Conservation (phyloP, 2,113 vertebrate species). For the Oophaga pumilio region DNA sequence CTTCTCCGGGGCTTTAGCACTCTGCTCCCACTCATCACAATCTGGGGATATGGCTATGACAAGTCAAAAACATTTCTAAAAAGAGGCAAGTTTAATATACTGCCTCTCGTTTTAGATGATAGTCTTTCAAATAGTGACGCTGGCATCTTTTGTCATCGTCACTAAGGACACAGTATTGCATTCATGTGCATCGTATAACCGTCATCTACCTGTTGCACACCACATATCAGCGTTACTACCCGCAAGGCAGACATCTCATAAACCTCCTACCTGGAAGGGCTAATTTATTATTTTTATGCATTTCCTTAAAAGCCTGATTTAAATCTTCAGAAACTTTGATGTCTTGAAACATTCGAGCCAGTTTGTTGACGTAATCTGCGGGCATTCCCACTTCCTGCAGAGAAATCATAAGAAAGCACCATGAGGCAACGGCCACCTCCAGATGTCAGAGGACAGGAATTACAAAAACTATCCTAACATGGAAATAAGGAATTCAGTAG, state of each 20-base stretch:
- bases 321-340: conserved; percentile 99
- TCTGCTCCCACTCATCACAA: too few relatives aligned
- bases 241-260: neutral
- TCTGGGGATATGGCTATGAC: too few relatives aligned
- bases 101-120: too few relatives aligned
- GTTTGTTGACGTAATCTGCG: conserved; percentile 97
- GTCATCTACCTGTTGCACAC: neutral
- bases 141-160: neutral
- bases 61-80: too few relatives aligned
- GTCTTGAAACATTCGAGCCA: conserved; percentile 98
- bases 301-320: conserved; percentile 98
- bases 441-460: neutral
- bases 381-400: conserved; percentile 95
- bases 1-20: too few relatives aligned
- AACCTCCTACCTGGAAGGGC: conserved; percentile 87
- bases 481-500: too few relatives aligned
- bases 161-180: too few relatives aligned
- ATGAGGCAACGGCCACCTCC: neutral
- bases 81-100: too few relatives aligned
- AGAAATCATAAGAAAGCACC: neutral
- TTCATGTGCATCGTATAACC: too few relatives aligned
- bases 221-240: neutral
- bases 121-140: too few relatives aligned
- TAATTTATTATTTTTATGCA: conserved; percentile 98
- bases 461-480: neutral